Conservation (phyloP, 2,113 vertebrate species). For the Lepisosteus osseus region DNA sequence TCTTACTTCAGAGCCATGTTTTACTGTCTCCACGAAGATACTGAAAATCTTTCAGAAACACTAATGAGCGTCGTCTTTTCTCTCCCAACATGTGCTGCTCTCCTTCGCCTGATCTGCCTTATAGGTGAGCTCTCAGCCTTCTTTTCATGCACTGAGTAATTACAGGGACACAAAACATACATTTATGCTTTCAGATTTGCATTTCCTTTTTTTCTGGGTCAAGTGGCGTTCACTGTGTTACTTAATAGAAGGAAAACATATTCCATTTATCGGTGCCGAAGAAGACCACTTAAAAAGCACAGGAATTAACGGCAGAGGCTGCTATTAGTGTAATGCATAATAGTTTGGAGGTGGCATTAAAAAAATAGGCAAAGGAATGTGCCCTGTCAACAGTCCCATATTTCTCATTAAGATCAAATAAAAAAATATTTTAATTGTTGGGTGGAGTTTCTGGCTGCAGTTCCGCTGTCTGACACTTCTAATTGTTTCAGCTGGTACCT, state of each 20-base stretch:
- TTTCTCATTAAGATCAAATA: too few species aligned
- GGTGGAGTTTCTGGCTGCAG: too few species aligned
- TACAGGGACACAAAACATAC: background rate
- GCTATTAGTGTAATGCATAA: background rate
- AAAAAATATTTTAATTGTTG: too few species aligned
- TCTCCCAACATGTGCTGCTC: background rate
- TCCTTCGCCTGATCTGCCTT: background rate
- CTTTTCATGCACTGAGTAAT: background rate
- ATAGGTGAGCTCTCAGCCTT: conserved; percentile 1
- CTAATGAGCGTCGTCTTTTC: background rate
- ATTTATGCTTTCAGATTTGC: conserved; percentile 5
- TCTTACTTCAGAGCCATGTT: background rate
- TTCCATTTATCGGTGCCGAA: background rate
- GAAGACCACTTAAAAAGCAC: background rate
- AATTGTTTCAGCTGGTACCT: too few species aligned
- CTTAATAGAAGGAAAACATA: conserved; percentile 1
- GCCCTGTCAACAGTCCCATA: background rate
- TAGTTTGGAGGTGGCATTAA: background rate
- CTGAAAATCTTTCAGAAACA: background rate
- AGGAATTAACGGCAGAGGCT: background rate
- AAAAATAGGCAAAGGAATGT: background rate
- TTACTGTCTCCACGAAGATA: background rate
- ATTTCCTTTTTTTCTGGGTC: conserved; percentile 1
- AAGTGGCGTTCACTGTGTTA: conserved; percentile 8
- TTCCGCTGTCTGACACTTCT: too few species aligned